Base-by-base conservation (phyloP, 1,140 invertebrate species). In the Coenobita brevimanus region DNA sequence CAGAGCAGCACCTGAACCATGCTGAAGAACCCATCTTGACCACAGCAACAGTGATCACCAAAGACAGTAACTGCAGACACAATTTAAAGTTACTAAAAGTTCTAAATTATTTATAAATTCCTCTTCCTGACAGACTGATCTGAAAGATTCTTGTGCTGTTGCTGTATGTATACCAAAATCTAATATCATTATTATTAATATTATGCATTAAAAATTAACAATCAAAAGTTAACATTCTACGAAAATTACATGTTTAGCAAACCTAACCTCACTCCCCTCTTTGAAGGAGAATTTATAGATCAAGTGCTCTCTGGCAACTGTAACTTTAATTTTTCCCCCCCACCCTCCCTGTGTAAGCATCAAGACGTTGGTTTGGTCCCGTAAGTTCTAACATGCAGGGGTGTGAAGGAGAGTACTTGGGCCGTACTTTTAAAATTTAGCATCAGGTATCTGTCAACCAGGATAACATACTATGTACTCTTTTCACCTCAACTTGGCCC, bases 361-460 rank as follows among this genome's bases (percentile, higher is more conserved):
- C 38, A 50, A 50, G 76, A 73, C 81, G 69, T 50, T 71, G 43
- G 76, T 81, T 87, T 87, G 85, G 85, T 87, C 85, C 85, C 85
- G 64, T 87, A 80, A 87, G 85, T 87, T 87, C 85, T 80, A 87
- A 87, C 85, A 87, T 87, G 85, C 85, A 87, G 76, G 85, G 60
- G 73, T 43, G 38, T 24, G 38, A 38, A 76, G 36, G 36, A 71
- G 27, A 71, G 36, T 71, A 71, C 46, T 50, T 50, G 17, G 46
- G 46, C 46, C 46, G 6, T 50, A 50, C 46, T 50, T 17, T 50
- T 50, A 50, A 17, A 50, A 50, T 50, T 50, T 50, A 50, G 46
- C 46, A 17, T 17, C 46, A 50, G 46, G 17, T 50, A 50, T 50
- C 46, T 50, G 17, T 17, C 17, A 8, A 50, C 46, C 46, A 50